A percentile compares a stretch with the other conserved stretches of the same genome.
These are phyloP conservation scores for Caenorhabditis tropicalis DNA, from an alignment of 1,140 invertebrate species.

Conservation along the genomic window DNA sequence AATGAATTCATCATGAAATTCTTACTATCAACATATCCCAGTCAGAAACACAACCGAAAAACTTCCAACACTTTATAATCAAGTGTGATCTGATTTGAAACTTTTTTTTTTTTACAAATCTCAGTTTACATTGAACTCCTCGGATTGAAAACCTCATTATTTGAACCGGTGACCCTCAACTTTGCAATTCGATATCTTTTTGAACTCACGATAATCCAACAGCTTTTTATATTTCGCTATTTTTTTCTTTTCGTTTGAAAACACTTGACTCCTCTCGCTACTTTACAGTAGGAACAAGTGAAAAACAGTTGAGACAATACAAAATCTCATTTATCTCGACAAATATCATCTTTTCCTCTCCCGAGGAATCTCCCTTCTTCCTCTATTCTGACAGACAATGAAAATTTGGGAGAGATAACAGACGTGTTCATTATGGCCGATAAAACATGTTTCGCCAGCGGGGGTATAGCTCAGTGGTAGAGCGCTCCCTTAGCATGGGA, in stretches of 20 bases:
- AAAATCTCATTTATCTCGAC: not conserved
- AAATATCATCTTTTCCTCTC: not conserved
- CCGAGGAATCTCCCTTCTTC: not conserved
- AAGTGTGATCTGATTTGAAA: too few species aligned
- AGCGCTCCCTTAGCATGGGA: constrained; percentile 50
- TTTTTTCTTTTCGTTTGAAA: not conserved
- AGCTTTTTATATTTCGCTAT: too few species aligned
- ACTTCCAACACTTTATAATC: too few species aligned
- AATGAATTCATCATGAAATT: too few species aligned
- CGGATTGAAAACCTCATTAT: not conserved
- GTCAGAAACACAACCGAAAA: too few species aligned
- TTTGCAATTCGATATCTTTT: not conserved
- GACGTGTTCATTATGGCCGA: not conserved
- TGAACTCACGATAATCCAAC: not conserved
- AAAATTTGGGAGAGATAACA: not conserved
- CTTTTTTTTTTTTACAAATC: not conserved
- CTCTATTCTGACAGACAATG: not conserved
- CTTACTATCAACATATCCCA: too few species aligned
- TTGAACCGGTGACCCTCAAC: not conserved
- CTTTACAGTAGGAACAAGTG: not conserved
- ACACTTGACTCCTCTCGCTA: not conserved
- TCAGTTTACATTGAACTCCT: not conserved
- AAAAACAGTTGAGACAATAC: not conserved
- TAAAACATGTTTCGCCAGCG: not conserved
- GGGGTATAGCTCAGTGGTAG: constrained; percentile 49